Evolutionary conservation across 1,140 invertebrate genomes (phyloP).

Genomic region (Drosophila ogumai): DNA sequence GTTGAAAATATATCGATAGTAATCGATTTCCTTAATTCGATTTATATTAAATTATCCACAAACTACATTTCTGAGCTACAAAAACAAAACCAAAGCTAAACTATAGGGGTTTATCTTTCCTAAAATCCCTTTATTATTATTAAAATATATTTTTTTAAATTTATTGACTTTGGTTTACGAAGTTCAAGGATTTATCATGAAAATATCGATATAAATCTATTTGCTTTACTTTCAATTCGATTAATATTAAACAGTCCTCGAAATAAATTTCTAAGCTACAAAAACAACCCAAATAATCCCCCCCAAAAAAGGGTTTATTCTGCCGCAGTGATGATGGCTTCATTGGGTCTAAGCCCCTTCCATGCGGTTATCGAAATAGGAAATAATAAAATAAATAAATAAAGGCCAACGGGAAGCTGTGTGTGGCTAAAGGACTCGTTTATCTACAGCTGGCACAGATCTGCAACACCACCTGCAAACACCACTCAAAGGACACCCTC

Average conservation of each 20-base stretch:
- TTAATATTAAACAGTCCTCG: no score
- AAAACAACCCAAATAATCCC: neutral
- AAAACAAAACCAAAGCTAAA: neutral
- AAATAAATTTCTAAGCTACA: neutral
- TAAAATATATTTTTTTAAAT: no score
- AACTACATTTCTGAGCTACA: neutral
- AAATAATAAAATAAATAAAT: constrained; percentile 34
- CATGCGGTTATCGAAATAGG: constrained; percentile 4
- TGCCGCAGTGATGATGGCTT: constrained; percentile 27
- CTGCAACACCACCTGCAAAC: constrained; percentile 20
- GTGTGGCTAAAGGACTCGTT: constrained; percentile 27
- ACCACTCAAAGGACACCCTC: constrained; percentile 31
- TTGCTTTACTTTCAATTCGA: no score
- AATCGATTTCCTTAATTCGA: neutral
- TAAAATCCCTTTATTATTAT: no score
- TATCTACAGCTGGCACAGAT: constrained; percentile 31
- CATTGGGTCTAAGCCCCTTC: constrained; percentile 1
- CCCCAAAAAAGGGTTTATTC: neutral
- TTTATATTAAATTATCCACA: neutral
- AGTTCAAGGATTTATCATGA: no score
- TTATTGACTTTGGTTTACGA: no score
- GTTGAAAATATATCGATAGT: neutral
- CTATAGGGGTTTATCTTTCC: neutral
- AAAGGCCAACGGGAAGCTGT: constrained; percentile 19
- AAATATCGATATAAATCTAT: no score